These are phyloP conservation scores for Porites australiensis DNA, from an alignment of 64 coral and sea anemone species.

Conservation along the genomic window DNA sequence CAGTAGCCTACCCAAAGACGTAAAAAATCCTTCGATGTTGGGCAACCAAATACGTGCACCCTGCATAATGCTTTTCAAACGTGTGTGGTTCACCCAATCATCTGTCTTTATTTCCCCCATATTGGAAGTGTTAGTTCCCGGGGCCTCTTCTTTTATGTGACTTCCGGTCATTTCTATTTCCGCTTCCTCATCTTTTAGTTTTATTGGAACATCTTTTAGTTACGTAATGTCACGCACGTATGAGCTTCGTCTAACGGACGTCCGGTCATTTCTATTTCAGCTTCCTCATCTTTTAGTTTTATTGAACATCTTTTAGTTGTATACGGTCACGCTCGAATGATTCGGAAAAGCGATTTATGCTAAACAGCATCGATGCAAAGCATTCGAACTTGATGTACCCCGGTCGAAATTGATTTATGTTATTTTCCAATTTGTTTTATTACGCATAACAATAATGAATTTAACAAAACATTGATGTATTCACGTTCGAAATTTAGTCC, in stretches of 20 bases:
- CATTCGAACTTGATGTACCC: neutral
- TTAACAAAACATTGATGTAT: too few species aligned
- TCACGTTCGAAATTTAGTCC: too few species aligned
- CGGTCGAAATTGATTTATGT: slow-evolving; percentile 5
- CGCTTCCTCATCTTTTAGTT: slow-evolving; percentile 6
- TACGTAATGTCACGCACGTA: neutral
- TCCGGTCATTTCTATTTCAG: neutral
- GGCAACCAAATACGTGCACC: too few species aligned
- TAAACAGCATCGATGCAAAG: neutral
- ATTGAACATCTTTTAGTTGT: too few species aligned
- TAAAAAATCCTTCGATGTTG: neutral
- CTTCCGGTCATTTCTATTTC: neutral
- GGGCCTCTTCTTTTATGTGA: neutral
- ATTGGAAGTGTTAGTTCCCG: too few species aligned
- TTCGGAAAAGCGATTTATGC: neutral
- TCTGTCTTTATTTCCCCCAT: too few species aligned
- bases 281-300: slow-evolving; percentile 25
- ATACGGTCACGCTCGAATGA: slow-evolving; percentile 18
- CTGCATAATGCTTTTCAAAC: too few species aligned
- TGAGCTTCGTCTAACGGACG: neutral
- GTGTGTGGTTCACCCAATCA: too few species aligned
- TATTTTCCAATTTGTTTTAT: neutral
- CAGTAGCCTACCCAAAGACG: neutral
- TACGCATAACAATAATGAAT: too few species aligned
- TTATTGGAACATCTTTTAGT: neutral